A percentile compares a stretch with the other conserved stretches of the same genome.
Conservation (phyloP, 2,113 vertebrate species). For the Galeopterus variegatus region DNA sequence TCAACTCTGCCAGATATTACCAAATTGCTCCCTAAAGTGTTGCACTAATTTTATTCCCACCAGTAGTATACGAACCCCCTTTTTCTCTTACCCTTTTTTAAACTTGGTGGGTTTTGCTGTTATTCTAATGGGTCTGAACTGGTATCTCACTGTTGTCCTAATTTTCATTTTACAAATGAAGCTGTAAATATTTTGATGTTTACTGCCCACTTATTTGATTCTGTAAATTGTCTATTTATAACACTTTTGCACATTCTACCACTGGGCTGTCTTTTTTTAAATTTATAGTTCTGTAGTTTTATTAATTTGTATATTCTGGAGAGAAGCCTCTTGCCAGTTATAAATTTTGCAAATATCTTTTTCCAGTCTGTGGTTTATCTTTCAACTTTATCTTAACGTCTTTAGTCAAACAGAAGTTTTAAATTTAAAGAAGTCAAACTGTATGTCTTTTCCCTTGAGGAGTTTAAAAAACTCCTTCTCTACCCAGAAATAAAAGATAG, state of each 20-base stretch:
- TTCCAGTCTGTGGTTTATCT: neutral
- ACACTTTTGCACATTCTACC: neutral
- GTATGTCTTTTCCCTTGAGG: neutral
- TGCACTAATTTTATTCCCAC: neutral
- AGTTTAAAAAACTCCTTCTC: constrained; percentile 22
- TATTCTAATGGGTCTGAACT: neutral
- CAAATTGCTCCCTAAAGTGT: neutral
- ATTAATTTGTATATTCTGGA: neutral
- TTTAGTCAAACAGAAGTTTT: neutral
- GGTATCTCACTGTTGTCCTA: neutral
- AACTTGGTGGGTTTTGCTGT: too few relatives aligned
- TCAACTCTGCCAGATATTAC: neutral
- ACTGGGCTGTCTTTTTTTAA: neutral
- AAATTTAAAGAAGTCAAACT: constrained; percentile 27
- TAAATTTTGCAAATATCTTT: neutral
- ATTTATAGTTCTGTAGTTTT: neutral
- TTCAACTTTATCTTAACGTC: neutral
- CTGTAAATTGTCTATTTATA: neutral
- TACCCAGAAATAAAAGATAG: neutral
- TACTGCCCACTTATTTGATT: neutral
- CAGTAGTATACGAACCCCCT: neutral
- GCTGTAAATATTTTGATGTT: neutral
- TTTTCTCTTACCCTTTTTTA: neutral
- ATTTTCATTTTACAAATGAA: neutral
- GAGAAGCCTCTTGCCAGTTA: neutral